A percentile compares a stretch with the other conserved stretches of the same genome.
phyloP scores from a whole-genome alignment of 2,888 invertebrate genomes.

The Cistogaster globosa region DNA sequence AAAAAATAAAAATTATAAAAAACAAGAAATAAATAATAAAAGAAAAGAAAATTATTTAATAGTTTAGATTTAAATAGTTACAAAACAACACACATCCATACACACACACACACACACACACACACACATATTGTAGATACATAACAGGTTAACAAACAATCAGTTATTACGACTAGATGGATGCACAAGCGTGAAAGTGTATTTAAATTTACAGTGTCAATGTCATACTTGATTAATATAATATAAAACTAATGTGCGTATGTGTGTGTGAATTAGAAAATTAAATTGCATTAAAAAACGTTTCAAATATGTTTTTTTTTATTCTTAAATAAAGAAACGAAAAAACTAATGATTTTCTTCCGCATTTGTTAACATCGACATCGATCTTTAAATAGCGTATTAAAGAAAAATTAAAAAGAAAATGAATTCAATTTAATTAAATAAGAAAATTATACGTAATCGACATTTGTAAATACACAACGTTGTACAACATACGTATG shows the following conservation, averaged over 20 bases:
- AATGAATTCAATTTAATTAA: no score
- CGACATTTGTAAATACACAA: no score
- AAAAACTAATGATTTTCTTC: no score
- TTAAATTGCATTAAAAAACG: background rate
- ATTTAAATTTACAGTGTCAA: slow-evolving; percentile 57
- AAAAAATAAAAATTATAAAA: background rate
- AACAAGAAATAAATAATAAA: background rate
- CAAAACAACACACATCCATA: background rate
- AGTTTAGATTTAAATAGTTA: background rate
- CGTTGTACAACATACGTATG: no score
- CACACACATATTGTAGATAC: background rate
- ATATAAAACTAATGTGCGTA: background rate
- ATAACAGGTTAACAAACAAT: background rate
- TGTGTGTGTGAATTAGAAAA: background rate
- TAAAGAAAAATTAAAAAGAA: no score
- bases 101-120: no score
- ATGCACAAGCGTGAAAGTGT: background rate
- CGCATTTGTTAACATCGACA: no score
- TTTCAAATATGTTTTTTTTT: background rate
- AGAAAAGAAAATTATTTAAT: background rate
- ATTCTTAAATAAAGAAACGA: no score
- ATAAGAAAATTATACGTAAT: no score
- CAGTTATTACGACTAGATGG: no score
- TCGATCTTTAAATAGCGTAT: no score
- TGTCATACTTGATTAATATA: slow-evolving; percentile 31